A percentile compares a stretch with the other conserved stretches of the same genome.
Evolutionary conservation across 2,888 invertebrate species (phyloP).

Genomic region (Coelopa pilipes): DNA sequence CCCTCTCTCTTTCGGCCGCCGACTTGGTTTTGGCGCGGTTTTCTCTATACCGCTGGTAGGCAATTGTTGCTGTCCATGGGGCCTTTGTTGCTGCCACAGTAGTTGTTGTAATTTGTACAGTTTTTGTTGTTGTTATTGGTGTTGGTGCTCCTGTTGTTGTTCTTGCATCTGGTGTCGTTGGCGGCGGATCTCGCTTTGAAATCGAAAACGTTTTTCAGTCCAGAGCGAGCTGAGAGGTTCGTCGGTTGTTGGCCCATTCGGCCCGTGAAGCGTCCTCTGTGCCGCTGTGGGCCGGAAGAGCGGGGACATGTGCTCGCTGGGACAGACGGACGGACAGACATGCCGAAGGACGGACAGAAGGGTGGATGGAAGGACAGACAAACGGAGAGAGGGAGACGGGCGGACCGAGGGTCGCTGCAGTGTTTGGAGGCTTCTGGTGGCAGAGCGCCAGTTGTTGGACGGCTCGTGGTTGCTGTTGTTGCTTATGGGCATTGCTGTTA

Average conservation of each 20-base stretch:
- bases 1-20: too few relatives aligned
- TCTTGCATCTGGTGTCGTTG: background rate
- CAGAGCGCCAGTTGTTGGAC: background rate
- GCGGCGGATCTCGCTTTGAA: conserved; percentile 4
- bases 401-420: background rate
- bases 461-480: background rate
- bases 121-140: background rate
- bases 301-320: conserved; percentile 22
- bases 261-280: background rate
- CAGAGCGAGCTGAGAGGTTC: conserved; percentile 23
- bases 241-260: conserved; percentile 23
- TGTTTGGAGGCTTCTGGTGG: conserved; percentile 1
- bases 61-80: background rate
- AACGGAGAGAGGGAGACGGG: background rate
- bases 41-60: background rate
- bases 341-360: too few relatives aligned
- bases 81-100: background rate
- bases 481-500: background rate
- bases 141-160: background rate
- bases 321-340: too few relatives aligned
- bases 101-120: background rate
- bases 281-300: background rate
- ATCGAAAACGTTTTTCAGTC: conserved; percentile 8
- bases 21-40: background rate
- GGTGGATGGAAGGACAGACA: too few relatives aligned